A percentile compares a stretch with the other conserved stretches of the same genome.
These are phyloP conservation scores for Thermophis baileyi DNA, from an alignment of 2,113 vertebrate genomes.

Conservation along the genomic window DNA sequence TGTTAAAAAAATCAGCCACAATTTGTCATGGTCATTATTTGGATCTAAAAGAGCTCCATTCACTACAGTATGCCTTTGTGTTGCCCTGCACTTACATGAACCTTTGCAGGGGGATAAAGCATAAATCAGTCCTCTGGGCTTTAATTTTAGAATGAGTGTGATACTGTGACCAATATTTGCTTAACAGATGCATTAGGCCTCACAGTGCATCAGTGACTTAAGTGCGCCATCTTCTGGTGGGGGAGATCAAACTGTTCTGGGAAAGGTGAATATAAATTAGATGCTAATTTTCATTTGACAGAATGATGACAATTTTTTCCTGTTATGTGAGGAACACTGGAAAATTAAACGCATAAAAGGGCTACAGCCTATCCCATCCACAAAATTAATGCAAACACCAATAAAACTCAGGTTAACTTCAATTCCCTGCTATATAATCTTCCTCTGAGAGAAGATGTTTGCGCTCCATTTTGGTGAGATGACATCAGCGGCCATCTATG, in stretches of 20 bases:
- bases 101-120: too few relatives aligned
- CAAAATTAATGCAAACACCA: fast-evolving
- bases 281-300: background rate
- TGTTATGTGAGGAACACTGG: background rate
- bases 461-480: background rate
- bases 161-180: background rate
- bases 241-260: background rate
- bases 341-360: background rate
- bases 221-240: conserved; percentile 69
- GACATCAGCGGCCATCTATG: background rate
- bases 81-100: background rate
- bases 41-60: background rate
- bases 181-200: fast-evolving
- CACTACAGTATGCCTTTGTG: too few relatives aligned
- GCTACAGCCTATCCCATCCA: background rate
- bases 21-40: background rate
- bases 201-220: conserved; percentile 44
- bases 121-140: background rate
- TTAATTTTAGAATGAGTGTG: background rate
- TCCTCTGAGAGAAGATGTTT: background rate
- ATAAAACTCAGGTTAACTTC: background rate
- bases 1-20: background rate
- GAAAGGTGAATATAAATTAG: background rate
- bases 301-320: background rate
- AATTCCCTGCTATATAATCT: background rate